phyloP scores from a whole-genome alignment of 2,888 invertebrate species.

The Ptychoptera contaminata region DNA sequence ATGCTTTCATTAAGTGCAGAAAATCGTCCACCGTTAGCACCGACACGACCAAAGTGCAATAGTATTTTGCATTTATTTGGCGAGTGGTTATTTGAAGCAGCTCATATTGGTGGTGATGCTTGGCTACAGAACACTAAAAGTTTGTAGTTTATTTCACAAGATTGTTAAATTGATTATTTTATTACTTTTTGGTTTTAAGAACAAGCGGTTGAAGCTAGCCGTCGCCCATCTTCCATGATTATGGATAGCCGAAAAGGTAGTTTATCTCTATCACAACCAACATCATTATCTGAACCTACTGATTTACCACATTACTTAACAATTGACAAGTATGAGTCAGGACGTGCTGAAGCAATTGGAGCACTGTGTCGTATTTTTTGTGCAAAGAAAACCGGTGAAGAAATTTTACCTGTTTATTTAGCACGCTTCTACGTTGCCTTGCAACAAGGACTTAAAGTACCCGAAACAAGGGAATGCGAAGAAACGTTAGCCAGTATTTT shows the following conservation, averaged over 20 bases:
- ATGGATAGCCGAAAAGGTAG: slow-evolving; percentile 41
- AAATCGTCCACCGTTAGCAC: slow-evolving; percentile 50
- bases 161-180: slow-evolving; percentile 3
- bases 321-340: slow-evolving; percentile 65
- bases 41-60: slow-evolving; percentile 78
- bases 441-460: slow-evolving; percentile 65
- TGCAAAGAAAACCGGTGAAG: slow-evolving; percentile 87
- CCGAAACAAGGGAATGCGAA: slow-evolving; percentile 48
- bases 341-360: slow-evolving; percentile 89
- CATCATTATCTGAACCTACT: slow-evolving; percentile 46
- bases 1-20: slow-evolving; percentile 42
- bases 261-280: slow-evolving; percentile 42
- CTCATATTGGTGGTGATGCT: slow-evolving; percentile 68
- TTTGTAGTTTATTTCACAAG: slow-evolving; percentile 18
- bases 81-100: slow-evolving; percentile 92
- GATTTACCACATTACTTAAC: slow-evolving; percentile 53
- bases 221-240: slow-evolving; percentile 49
- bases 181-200: slow-evolving; percentile 16
- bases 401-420: slow-evolving; percentile 81
- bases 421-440: slow-evolving; percentile 87
- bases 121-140: slow-evolving; percentile 40
- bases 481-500: slow-evolving; percentile 79
- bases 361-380: slow-evolving; percentile 91
- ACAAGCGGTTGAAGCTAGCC: slow-evolving; percentile 34
- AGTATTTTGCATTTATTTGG: slow-evolving; percentile 91